Evolutionary conservation across 2,888 invertebrate species (phyloP), one percentile per base, ranked within the genome.

Genomic region (Athalia cordata): DNA sequence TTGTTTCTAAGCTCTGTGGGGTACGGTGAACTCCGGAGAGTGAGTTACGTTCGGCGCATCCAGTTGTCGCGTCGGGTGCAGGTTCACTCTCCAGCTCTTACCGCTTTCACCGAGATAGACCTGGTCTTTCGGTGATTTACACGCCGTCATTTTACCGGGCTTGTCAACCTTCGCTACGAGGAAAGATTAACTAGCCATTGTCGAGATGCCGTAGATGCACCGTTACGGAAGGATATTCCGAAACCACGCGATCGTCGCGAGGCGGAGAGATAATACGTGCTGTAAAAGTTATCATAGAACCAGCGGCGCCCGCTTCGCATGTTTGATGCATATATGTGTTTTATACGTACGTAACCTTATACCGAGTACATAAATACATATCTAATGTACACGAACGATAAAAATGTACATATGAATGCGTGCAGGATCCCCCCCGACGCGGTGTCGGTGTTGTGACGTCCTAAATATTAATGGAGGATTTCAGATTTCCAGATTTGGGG

Each of bases 381-480:
- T 52, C 66, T 72, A 68, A 74, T 78, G 52, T 78, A 72, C 52
- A 64, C 13, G 64, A 65, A 62, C 72, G 50, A 72, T 78, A 78
- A 78, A 78, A 78, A 78, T 78, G 70, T 74, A 78, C 72, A 74
- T 78, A 47, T 50, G 70, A 70, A 77, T 77, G 70, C 77, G 64
- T 29, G 43, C 43, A 49, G 29, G 29, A 29, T 29, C 29, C 29
- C 29, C 29, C 29, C 29, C 47, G 45, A 57, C 59, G 50, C 13
- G 52, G 75, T 15, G 49, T 75, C 13, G 55, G 78, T 72, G 61
- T 74, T 74, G 78, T 62, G 78, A 78, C 80, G 79, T 77, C 79
- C 78, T 79, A 80, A 80, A 82, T 82, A 82, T 82, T 82, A 82
- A 82, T 82, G 78, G 81, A 78, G 78, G 79, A 77, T 77, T 79